Evolutionary conservation across 2,797 vertebrate species (phyloP).

Genomic region (Sitta carolinensis): DNA sequence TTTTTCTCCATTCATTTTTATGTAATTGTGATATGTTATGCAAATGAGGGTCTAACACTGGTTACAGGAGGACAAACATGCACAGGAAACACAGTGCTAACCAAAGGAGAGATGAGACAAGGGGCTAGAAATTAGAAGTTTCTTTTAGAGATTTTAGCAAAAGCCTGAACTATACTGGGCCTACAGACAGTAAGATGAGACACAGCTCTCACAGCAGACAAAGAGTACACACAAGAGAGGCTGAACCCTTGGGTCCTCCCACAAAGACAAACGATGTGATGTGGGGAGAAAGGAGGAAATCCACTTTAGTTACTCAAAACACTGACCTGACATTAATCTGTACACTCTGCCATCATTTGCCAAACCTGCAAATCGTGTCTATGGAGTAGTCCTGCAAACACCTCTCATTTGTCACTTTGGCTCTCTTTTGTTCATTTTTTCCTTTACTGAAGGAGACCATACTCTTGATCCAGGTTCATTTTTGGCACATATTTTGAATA

Average conservation of each 20-base stretch:
- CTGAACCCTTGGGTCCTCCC: not conserved
- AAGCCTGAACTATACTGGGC: no score
- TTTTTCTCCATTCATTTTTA: not conserved
- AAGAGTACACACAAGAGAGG: not conserved
- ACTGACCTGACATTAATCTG: not conserved
- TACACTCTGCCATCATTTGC: accelerated
- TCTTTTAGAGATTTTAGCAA: no score
- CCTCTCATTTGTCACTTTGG: not conserved
- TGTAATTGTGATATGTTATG: no score
- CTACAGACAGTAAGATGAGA: no score
- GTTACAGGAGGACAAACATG: not conserved
- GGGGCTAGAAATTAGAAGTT: no score
- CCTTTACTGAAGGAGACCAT: not conserved
- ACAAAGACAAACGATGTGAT: not conserved
- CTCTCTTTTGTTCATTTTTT: not conserved
- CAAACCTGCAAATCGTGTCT: not conserved
- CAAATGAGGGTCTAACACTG: not conserved
- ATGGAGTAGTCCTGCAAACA: not conserved
- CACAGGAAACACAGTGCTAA: not conserved
- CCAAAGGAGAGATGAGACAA: not conserved
- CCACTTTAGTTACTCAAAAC: not conserved
- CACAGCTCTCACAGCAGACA: no score
- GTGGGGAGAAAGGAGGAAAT: not conserved
- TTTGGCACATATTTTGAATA: not conserved
- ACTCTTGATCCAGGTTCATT: not conserved